phyloP scores from a whole-genome alignment of 2,113 vertebrate genomes.

The Gorsachius goisagi region DNA sequence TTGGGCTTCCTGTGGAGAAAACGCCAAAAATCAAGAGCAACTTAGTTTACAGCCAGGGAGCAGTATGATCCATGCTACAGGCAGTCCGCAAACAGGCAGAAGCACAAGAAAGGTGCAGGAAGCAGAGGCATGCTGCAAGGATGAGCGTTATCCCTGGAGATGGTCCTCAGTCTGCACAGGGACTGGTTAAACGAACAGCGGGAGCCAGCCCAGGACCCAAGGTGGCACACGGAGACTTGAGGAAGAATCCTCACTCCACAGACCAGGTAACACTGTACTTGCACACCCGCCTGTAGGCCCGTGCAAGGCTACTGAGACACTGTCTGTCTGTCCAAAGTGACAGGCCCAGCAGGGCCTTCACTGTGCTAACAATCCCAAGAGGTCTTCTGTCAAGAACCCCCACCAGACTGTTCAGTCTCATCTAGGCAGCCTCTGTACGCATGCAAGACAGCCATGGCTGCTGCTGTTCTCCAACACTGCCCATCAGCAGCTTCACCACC shows the following conservation, averaged over 20 bases:
- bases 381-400: background rate
- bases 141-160: accelerated
- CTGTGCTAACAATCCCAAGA: background rate
- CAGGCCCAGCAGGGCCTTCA: background rate
- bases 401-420: background rate
- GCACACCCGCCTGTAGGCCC: background rate
- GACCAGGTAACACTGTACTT: background rate
- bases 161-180: background rate
- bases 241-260: background rate
- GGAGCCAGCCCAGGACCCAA: background rate
- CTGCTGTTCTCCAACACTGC: background rate
- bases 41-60: background rate
- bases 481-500: background rate
- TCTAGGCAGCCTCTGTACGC: background rate
- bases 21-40: background rate
- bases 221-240: background rate
- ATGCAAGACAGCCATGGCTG: background rate
- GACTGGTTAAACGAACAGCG: background rate
- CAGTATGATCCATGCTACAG: background rate
- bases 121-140: background rate
- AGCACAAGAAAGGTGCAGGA: background rate
- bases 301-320: background rate
- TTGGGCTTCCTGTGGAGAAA: slow-evolving; percentile 82
- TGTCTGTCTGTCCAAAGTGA: background rate
- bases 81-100: background rate